These are phyloP conservation scores for Lepidocolaptes lacrymiger DNA, from an alignment of 2,797 vertebrate genomes.

Conservation along the genomic window DNA sequence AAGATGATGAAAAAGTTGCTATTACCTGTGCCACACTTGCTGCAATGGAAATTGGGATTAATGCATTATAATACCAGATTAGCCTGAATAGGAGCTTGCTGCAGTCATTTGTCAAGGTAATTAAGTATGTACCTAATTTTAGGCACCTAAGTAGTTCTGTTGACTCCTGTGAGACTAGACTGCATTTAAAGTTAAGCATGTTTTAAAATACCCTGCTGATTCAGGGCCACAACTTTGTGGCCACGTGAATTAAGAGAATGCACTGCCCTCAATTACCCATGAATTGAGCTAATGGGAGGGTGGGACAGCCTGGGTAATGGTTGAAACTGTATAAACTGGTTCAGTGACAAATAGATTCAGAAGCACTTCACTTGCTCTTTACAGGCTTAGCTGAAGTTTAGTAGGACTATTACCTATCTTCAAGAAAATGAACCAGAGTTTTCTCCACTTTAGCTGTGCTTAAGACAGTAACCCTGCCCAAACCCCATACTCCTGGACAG, in stretches of 20 bases:
- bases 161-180: not conserved
- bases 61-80: slow-evolving; percentile 43
- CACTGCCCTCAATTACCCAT: not conserved
- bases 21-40: not conserved
- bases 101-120: not conserved
- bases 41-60: slow-evolving; percentile 27
- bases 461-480: not conserved
- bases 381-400: not conserved
- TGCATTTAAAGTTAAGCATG: not conserved
- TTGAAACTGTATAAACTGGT: not conserved
- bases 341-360: not conserved
- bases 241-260: not conserved
- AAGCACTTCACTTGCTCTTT: not conserved
- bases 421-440: not conserved
- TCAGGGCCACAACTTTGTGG: not conserved
- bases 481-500: not conserved
- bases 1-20: not conserved
- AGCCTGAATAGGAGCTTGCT: slow-evolving; percentile 7
- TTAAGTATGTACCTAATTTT: slow-evolving; percentile 46
- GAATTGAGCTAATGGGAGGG: not conserved
- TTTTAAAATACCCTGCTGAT: not conserved
- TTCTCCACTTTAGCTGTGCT: not conserved
- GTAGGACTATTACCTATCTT: not conserved
- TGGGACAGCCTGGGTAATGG: not conserved
- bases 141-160: not conserved